Evolutionary conservation across 1,140 invertebrate species (phyloP).

Genomic region (Zophobas atratus): DNA sequence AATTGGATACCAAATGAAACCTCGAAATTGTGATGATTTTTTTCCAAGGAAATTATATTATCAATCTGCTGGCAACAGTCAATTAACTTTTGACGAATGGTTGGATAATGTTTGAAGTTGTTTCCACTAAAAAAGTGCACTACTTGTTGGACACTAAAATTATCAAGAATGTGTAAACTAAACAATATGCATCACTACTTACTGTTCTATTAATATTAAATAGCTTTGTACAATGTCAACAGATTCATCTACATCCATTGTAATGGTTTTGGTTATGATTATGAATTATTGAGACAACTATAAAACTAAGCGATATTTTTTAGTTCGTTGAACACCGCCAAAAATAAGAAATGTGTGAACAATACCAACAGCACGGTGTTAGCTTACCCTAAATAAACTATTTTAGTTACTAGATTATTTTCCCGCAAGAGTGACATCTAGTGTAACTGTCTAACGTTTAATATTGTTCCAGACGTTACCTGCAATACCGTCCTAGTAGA

Average conservation of each 20-base stretch:
- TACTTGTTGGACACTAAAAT: slow-evolving; percentile 46
- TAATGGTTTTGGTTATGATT: background rate
- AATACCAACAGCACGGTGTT: too few species aligned
- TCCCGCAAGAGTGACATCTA: too few species aligned
- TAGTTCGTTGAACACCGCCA: too few species aligned
- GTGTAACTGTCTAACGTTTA: too few species aligned
- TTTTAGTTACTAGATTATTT: too few species aligned
- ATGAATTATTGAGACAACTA: too few species aligned
- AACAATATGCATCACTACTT: background rate
- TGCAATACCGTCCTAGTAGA: slow-evolving; percentile 41
- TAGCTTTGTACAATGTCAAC: slow-evolving; percentile 22
- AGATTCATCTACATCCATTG: slow-evolving; percentile 33
- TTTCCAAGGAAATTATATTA: slow-evolving; percentile 34
- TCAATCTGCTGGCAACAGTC: slow-evolving; percentile 47
- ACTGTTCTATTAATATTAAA: slow-evolving; percentile 43
- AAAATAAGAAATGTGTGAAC: too few species aligned
- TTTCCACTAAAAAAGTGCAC: slow-evolving; percentile 16
- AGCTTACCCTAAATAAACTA: too few species aligned
- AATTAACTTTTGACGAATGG: slow-evolving; percentile 36
- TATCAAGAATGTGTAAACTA: too few species aligned
- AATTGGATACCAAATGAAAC: slow-evolving; percentile 21
- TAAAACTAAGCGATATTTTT: too few species aligned
- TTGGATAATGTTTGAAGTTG: slow-evolving; percentile 13
- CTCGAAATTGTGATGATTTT: slow-evolving; percentile 21
- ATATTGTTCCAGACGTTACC: background rate